Percentiles rank a stretch among this genome's conserved stretches.
phyloP scores from a whole-genome alignment of 1,140 invertebrate genomes.

The Drosophila ambigua region DNA sequence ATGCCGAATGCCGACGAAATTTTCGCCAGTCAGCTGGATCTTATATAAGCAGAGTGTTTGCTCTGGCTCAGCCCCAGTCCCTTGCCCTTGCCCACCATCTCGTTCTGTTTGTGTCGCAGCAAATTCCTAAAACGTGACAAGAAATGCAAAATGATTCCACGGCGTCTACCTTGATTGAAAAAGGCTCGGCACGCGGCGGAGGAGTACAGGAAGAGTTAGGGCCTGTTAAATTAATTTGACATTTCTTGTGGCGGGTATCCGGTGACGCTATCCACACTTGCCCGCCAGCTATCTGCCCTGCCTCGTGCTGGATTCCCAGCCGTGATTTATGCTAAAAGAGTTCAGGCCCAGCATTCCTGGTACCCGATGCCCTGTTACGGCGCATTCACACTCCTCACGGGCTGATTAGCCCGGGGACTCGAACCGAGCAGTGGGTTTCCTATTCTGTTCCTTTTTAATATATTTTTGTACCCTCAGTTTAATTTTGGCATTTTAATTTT shows the following conservation, averaged over 20 bases:
- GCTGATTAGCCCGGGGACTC: slow-evolving; percentile 21
- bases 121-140: slow-evolving; percentile 80
- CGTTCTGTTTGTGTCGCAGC: slow-evolving; percentile 43
- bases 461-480: neutral
- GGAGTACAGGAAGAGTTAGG: slow-evolving; percentile 48
- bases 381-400: slow-evolving; percentile 25
- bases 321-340: slow-evolving; percentile 76
- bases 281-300: neutral
- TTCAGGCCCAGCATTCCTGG: slow-evolving; percentile 28
- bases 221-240: slow-evolving; percentile 78
- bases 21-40: slow-evolving; percentile 69
- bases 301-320: slow-evolving; percentile 28
- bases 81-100: slow-evolving; percentile 16
- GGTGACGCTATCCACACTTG: slow-evolving; percentile 19
- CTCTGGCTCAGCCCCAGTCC: slow-evolving; percentile 29
- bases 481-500: neutral
- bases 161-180: slow-evolving; percentile 74
- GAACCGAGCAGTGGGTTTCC: slow-evolving; percentile 13
- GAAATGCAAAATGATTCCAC: slow-evolving; percentile 59
- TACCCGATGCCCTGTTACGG: slow-evolving; percentile 15
- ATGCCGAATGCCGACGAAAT: slow-evolving; percentile 56
- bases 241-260: slow-evolving; percentile 66
- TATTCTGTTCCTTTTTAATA: slow-evolving; percentile 6
- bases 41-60: slow-evolving; percentile 21
- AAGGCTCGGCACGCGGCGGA: slow-evolving; percentile 51